Conservation (phyloP, 53 echinoderm and acorn worm species). For the Henricia sp. region DNA sequence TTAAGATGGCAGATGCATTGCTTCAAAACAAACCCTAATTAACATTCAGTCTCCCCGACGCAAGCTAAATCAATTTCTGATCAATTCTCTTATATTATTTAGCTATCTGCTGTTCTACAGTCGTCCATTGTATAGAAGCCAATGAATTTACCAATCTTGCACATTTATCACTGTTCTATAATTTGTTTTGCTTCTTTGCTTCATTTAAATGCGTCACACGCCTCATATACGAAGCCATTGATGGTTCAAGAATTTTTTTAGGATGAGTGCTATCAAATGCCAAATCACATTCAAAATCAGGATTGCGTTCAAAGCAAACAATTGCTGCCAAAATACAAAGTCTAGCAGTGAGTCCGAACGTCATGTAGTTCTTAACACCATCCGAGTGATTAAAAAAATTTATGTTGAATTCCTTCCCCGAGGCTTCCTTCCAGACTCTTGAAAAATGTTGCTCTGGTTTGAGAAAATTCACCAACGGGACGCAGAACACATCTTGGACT, state of each 20-base stretch:
- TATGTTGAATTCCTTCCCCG: not conserved
- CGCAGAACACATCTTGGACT: conserved; percentile 83
- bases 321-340: conserved; percentile 80
- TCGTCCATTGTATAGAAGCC: no score
- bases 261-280: conserved; percentile 65
- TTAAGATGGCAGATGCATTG: no score
- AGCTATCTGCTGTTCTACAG: no score
- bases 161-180: conserved; percentile 10
- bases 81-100: no score
- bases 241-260: conserved; percentile 21
- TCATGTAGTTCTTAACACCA: conserved; percentile 21
- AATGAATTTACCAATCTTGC: no score
- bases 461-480: conserved; percentile 78
- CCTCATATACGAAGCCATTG: not conserved
- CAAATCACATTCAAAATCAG: conserved; percentile 71
- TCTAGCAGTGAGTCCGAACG: conserved; percentile 81
- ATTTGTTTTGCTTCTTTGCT: conserved; percentile 39
- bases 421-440: not conserved
- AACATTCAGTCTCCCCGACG: no score
- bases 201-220: not conserved
- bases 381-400: conserved; percentile 34
- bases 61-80: no score
- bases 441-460: conserved; percentile 61
- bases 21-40: no score
- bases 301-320: conserved; percentile 67